Percentiles rank a stretch among this genome's conserved stretches.
Conservation (phyloP, 2,113 vertebrate genomes). For the Tricholaema leucomelas region DNA sequence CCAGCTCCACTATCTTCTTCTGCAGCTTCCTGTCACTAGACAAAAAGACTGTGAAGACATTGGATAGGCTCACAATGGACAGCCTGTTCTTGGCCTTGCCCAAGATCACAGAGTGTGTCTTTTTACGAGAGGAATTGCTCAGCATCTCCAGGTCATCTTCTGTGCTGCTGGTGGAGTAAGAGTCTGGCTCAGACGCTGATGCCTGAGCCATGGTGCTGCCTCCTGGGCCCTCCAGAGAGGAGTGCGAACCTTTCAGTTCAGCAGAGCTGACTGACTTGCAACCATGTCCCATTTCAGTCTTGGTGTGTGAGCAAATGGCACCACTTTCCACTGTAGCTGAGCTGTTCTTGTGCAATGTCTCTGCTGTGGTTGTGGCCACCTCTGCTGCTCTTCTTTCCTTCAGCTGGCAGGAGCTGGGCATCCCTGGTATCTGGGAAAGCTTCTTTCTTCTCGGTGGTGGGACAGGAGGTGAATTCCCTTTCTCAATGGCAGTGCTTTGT, state of each 20-base stretch:
- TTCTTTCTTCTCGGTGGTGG: conserved; percentile 83
- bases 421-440: background rate
- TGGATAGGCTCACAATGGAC: conserved; percentile 82
- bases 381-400: background rate
- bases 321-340: background rate
- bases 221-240: conserved; percentile 81
- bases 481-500: background rate
- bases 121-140: conserved; percentile 67
- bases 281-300: background rate
- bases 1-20: conserved; percentile 90
- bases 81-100: conserved; percentile 86
- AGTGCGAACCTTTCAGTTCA: conserved; percentile 64
- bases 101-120: conserved; percentile 85
- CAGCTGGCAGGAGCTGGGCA: background rate
- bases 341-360: background rate
- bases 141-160: conserved; percentile 86
- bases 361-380: accelerated
- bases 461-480: conserved; percentile 69
- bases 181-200: conserved; percentile 79
- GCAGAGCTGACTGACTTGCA: background rate
- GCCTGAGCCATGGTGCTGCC: conserved; percentile 49
- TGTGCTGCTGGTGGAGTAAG: conserved; percentile 90
- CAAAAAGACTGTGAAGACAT: conserved; percentile 87
- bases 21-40: conserved; percentile 88
- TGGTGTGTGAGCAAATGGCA: background rate